Conservation (phyloP, 2,113 vertebrate species). For the Oncorhynchus keta region DNA sequence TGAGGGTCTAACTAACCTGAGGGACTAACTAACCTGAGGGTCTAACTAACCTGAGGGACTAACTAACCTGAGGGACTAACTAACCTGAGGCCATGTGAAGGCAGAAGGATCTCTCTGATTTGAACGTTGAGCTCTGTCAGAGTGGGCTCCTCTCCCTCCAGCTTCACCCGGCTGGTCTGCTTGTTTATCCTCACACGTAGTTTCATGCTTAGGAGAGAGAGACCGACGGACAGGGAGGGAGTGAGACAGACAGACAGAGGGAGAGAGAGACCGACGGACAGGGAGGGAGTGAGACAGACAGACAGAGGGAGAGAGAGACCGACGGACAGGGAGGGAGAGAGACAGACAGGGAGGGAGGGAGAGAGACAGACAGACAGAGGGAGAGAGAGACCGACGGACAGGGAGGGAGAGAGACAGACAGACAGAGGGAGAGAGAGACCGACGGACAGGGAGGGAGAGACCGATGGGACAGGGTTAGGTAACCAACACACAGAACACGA, state of each 20-base stretch:
- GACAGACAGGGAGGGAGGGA: background rate
- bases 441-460: background rate
- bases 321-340: background rate
- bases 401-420: no score
- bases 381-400: no score
- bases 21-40: no score
- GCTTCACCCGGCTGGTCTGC: constrained; percentile 74
- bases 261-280: no score
- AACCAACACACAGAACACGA: background rate
- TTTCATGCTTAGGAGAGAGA: constrained; percentile 74
- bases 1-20: no score
- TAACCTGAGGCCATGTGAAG: constrained; percentile 59
- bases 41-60: no score
- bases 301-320: no score
- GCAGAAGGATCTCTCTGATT: constrained; percentile 67
- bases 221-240: no score
- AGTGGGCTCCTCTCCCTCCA: constrained; percentile 73
- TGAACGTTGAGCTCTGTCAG: constrained; percentile 75
- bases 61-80: background rate
- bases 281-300: no score
- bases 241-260: no score
- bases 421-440: no score
- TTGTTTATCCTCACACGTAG: constrained; percentile 79
- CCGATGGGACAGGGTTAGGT: background rate
- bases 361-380: no score